These are phyloP conservation scores for Drosophila nr. medialis DNA, from an alignment of 2,888 invertebrate genomes.

Conservation along the genomic window DNA sequence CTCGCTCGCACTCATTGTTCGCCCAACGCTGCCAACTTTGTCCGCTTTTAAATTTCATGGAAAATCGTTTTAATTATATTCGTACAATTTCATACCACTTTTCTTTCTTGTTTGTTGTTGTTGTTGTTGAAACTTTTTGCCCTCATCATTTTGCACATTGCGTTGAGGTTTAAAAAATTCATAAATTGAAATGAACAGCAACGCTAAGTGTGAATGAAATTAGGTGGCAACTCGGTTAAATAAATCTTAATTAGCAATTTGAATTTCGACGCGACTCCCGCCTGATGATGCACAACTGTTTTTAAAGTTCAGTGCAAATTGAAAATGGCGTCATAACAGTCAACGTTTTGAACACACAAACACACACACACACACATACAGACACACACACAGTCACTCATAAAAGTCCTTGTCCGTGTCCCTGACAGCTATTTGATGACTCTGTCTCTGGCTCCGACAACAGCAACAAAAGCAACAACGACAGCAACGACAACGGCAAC, in stretches of 20 bases:
- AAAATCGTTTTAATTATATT: slow-evolving; percentile 79
- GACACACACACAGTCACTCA: slow-evolving; percentile 8
- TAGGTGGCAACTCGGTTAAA: slow-evolving; percentile 53
- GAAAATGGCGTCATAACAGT: slow-evolving; percentile 72
- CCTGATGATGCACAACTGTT: background rate
- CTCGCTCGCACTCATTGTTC: slow-evolving; percentile 8
- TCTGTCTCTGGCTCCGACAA: slow-evolving; percentile 31
- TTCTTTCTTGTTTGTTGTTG: slow-evolving; percentile 8
- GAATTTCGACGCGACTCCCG: slow-evolving; percentile 3
- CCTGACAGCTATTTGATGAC: slow-evolving; percentile 70
- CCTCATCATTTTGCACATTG: slow-evolving; percentile 31
- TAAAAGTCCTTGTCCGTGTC: slow-evolving; percentile 42
- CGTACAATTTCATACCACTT: slow-evolving; percentile 54
- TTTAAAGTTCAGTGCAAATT: slow-evolving; percentile 25
- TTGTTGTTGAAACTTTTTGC: slow-evolving; percentile 35
- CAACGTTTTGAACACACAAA: slow-evolving; percentile 19
- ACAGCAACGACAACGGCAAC: background rate
- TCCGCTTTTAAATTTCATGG: slow-evolving; percentile 72
- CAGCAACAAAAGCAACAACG: background rate
- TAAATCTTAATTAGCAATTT: slow-evolving; percentile 53
- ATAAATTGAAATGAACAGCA: slow-evolving; percentile 61
- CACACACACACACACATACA: slow-evolving; percentile 4
- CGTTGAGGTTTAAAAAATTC: slow-evolving; percentile 49
- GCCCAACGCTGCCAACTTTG: slow-evolving; percentile 39
- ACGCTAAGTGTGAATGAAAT: slow-evolving; percentile 70